Evolutionary conservation across 1,140 invertebrate genomes (phyloP).

Genomic region (Aphis craccivora): DNA sequence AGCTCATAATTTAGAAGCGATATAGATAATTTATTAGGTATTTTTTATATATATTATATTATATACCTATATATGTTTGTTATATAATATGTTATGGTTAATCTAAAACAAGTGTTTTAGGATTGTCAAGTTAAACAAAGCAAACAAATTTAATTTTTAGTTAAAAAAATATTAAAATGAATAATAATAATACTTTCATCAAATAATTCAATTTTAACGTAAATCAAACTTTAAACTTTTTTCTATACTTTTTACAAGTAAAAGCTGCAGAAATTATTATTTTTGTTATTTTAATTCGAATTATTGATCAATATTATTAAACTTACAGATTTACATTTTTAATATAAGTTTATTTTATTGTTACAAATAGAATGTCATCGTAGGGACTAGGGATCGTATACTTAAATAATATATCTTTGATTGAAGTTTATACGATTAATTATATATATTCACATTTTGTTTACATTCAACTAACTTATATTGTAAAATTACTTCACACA

Average conservation of each 20-base stretch:
- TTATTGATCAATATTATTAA: neutral
- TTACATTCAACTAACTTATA: neutral
- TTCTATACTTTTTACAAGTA: no score
- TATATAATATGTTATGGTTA: neutral
- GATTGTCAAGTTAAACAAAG: no score
- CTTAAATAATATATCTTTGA: neutral
- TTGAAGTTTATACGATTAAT: neutral
- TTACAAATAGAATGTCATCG: neutral
- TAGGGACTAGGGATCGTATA: neutral
- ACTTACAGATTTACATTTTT: neutral
- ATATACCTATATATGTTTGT: no score
- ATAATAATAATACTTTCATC: no score
- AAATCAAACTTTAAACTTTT: no score
- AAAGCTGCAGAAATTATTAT: neutral
- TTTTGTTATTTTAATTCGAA: neutral
- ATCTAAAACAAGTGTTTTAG: neutral
- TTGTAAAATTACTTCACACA: no score
- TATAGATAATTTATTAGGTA: no score
- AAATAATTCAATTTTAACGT: no score
- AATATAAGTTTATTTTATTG: no score
- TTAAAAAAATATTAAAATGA: no score
- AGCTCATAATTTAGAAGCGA: neutral
- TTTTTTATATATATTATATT: no score
- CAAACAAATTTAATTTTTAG: no score
- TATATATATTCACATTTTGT: neutral